Evolutionary conservation across 2,888 invertebrate genomes (phyloP), one percentile per base, ranked within the genome.

Genomic region (Scaptomyza flava): DNA sequence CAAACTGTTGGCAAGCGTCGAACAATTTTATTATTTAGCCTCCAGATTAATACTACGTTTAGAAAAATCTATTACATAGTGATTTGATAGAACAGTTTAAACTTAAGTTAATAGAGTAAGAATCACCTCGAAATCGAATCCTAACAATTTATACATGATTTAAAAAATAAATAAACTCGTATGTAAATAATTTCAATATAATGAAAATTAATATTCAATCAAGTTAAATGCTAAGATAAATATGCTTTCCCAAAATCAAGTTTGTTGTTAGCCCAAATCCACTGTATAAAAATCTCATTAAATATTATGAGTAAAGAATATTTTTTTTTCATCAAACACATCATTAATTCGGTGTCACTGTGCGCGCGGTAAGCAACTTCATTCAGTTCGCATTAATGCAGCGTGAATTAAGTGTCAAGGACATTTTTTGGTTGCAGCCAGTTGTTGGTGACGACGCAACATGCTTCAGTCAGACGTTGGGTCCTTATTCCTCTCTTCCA

Each of bases 381-480:
- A 86, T 89, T 89, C 80, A 84, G 80, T 81, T 77, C 78, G 70
- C 84, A 86, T 86, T 86, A 86, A 88, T 86, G 83, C 85, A 81
- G 87, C 87, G 89, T 86, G 89, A 88, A 88, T 86, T 86, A 89
- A 86, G 89, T 89, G 85, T 88, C 85, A 86, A 86, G 85, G 85
- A 86, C 85, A 86, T 77, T 86, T 86, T 88, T 88, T 81, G 81
- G 83, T 73, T 76, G 81, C 68, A 78, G 78, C 67, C 76, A 71
- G 71, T 71, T 73, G 72, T 67, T 75, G 76, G 41, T 71, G 65
- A 74, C 86, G 71, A 79, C 62, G 82, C 81, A 88, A 81, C 86
- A 83, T 83, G 88, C 79, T 86, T 81, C 80, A 85, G 79, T 70
- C 68, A 59, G 67, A 23, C 72, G 43, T 34, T 64, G 51, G 71